These are phyloP conservation scores for Chelonus formosanus DNA, from an alignment of 2,888 invertebrate species.

Conservation along the genomic window DNA sequence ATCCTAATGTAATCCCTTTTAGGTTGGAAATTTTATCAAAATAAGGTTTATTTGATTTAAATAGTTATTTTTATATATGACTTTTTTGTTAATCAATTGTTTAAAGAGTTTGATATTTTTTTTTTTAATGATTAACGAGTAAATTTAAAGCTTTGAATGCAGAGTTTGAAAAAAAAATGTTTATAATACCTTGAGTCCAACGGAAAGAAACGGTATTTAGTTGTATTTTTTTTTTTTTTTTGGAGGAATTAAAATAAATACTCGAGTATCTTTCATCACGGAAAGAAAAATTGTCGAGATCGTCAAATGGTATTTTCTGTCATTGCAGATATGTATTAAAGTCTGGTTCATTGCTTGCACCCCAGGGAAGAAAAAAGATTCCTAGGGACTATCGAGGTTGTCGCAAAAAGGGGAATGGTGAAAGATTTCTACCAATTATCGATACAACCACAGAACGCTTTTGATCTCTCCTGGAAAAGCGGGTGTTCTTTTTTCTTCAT, in stretches of 20 bases:
- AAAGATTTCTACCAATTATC: constrained; percentile 64
- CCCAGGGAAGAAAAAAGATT: constrained; percentile 27
- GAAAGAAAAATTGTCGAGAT: constrained; percentile 49
- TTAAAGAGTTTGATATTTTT: too few relatives aligned
- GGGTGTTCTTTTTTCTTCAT: constrained; percentile 21
- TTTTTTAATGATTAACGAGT: too few relatives aligned
- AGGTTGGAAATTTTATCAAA: too few relatives aligned
- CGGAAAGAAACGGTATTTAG: too few relatives aligned
- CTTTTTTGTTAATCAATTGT: too few relatives aligned
- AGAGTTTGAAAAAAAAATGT: too few relatives aligned
- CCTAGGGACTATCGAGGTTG: constrained; percentile 15
- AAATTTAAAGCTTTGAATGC: too few relatives aligned
- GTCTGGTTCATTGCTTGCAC: constrained; percentile 11
- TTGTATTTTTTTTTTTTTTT: background rate
- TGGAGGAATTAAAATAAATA: constrained; percentile 53
- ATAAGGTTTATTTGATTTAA: too few relatives aligned
- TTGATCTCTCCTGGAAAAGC: constrained; percentile 54
- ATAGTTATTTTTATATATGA: too few relatives aligned
- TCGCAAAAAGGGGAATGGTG: constrained; percentile 39
- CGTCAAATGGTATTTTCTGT: constrained; percentile 54
- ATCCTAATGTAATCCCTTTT: too few relatives aligned
- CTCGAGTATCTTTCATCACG: constrained; percentile 46
- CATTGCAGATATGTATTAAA: constrained; percentile 7
- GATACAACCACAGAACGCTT: constrained; percentile 49
- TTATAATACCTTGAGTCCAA: too few relatives aligned